phyloP scores from a whole-genome alignment of 1,140 invertebrate species.

The Campoletis sonorensis region DNA sequence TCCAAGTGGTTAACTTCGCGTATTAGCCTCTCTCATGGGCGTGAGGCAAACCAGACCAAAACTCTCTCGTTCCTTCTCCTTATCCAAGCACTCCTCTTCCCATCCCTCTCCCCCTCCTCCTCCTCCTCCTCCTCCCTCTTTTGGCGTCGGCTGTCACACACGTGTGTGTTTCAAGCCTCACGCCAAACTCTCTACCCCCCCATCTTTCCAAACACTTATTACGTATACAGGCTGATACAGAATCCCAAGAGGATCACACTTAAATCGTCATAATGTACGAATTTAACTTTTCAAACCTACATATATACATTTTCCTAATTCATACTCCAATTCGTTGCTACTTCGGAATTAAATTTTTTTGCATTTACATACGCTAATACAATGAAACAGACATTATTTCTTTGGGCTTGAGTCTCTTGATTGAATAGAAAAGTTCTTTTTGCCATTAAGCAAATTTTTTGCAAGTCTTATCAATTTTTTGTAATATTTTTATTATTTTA shows the following conservation, averaged over 20 bases:
- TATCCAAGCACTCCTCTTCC: not conserved
- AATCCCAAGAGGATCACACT: not conserved
- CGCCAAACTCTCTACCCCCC: not conserved
- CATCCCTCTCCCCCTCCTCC: too few species aligned
- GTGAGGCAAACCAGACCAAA: constrained; percentile 24
- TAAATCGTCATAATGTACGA: not conserved
- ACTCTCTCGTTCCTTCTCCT: constrained; percentile 49
- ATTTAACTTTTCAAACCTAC: not conserved
- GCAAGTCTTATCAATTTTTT: too few species aligned
- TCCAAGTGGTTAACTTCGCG: constrained; percentile 72
- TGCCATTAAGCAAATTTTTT: too few species aligned
- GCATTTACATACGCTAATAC: too few species aligned
- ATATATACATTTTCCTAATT: not conserved
- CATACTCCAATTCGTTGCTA: not conserved
- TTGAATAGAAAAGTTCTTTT: too few species aligned
- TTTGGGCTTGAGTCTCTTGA: too few species aligned
- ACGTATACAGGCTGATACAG: constrained; percentile 16
- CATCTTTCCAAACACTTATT: constrained; percentile 3
- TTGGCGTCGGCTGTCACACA: constrained; percentile 34
- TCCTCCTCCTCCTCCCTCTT: not conserved
- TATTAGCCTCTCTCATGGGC: constrained; percentile 64
- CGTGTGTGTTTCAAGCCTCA: constrained; percentile 2
- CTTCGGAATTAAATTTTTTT: not conserved
- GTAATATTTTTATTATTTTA: too few species aligned
- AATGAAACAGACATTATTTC: too few species aligned